Percentiles rank a stretch among this genome's conserved stretches.
These are phyloP conservation scores for Pseudococcus viburni DNA, from an alignment of 2,888 invertebrate genomes.

Conservation along the genomic window DNA sequence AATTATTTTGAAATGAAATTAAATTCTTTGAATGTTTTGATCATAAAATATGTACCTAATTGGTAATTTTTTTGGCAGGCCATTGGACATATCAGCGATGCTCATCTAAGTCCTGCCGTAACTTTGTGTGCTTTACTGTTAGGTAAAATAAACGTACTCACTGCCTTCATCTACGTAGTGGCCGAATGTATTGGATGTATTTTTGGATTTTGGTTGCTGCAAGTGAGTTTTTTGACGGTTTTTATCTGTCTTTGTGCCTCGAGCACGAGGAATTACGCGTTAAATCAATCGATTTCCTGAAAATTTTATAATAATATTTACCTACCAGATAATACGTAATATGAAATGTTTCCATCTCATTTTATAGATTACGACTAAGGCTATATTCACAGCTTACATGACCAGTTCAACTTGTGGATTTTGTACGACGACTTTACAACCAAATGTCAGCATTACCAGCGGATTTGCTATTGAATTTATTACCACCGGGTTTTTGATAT, in stretches of 20 bases:
- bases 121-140: conserved; percentile 78
- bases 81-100: conserved; percentile 84
- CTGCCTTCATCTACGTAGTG: conserved; percentile 77
- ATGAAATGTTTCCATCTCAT: too few species aligned
- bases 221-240: conserved; percentile 71
- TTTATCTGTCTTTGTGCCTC: neutral
- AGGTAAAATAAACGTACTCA: conserved; percentile 74
- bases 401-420: conserved; percentile 71
- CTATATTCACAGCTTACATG: conserved; percentile 18
- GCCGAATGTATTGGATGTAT: conserved; percentile 80
- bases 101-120: conserved; percentile 84
- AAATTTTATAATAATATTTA: neutral
- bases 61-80: conserved; percentile 72
- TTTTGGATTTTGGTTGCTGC: conserved; percentile 80
- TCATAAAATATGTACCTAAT: too few species aligned
- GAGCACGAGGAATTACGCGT: neutral
- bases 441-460: conserved; percentile 68
- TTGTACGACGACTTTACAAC: conserved; percentile 75
- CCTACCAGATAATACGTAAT: too few species aligned
- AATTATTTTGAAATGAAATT: too few species aligned
- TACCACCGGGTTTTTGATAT: conserved; percentile 71
- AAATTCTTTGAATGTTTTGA: too few species aligned
- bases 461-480: conserved; percentile 71
- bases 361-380: conserved; percentile 62
- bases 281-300: neutral